These are phyloP conservation scores for Ramazzottius varieornatus DNA, from an alignment of 2,888 invertebrate species.

Conservation along the genomic window DNA sequence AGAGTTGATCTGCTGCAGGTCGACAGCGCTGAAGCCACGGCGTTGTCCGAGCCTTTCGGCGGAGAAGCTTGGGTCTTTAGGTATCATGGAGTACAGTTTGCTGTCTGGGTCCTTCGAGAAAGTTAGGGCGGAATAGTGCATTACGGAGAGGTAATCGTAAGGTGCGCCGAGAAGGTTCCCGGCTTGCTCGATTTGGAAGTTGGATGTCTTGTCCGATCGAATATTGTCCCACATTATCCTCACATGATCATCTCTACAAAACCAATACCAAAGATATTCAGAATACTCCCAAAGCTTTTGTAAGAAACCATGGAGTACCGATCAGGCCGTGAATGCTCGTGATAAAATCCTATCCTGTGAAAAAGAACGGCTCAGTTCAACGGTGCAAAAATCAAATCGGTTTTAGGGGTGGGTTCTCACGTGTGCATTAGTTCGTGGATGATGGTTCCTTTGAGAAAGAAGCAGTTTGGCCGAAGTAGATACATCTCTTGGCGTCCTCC, in stretches of 20 bases:
- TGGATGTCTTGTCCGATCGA: background rate
- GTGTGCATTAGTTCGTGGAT: slow-evolving; percentile 1
- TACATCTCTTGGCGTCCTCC: background rate
- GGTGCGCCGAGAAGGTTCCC: background rate
- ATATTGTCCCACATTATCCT: background rate
- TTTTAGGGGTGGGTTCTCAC: no score
- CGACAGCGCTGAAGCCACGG: slow-evolving; percentile 19
- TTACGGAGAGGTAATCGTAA: background rate
- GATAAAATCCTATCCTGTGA: background rate
- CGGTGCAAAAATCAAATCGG: background rate
- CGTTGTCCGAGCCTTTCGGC: slow-evolving; percentile 23
- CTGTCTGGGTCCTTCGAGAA: background rate
- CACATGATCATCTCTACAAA: background rate
- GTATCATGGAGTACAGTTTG: slow-evolving; percentile 16
- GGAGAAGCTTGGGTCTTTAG: slow-evolving; percentile 13
- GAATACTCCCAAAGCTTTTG: no score
- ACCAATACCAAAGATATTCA: no score
- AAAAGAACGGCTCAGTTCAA: background rate
- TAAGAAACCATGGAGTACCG: no score
- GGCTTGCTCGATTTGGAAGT: background rate
- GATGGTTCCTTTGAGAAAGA: background rate
- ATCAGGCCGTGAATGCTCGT: background rate
- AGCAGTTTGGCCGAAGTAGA: background rate
- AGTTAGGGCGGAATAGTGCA: background rate
- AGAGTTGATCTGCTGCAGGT: slow-evolving; percentile 22